Base-by-base conservation (phyloP, 35 echinoderm and acorn worm species). In the Lytechinus pictus region DNA sequence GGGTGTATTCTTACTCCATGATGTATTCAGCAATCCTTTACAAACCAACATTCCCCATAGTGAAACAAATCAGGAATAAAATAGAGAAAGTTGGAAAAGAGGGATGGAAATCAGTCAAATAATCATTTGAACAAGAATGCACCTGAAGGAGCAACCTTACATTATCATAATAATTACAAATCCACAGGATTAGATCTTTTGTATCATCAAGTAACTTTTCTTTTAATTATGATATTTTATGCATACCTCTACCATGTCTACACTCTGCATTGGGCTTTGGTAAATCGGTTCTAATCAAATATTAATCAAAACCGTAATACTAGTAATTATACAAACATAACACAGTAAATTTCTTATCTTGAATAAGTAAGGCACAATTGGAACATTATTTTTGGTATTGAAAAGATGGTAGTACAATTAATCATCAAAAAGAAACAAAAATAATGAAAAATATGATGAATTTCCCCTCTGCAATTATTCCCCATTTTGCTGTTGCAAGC, bases 1-100 rank as follows among this genome's bases (percentile, higher is more conserved):
- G 92, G 92, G 92, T 93, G 92, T 93, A 57, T 93, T 93, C 92
- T 93, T 93, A 93, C 92, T 93, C 92, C 92, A 93, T 55, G 92
- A 93, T 13, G 92, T 93, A 93, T 54, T 93, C 92, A 3, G 92
- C 54, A 57, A 93, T 93, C 92, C 92, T 93, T 93, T 93, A 55
- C 57, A 54, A 55, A 55, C 27, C 53, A 55, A 53, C 54, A 93
- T 55, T 93, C 92, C 92, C 92, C 16, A 93, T 2, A 57, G 92
- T 10, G 57, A 90, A 90, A 52, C n/a, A 52, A 54, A 90, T 52
- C 88, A 90, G 28, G 88, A 90, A 54, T 52, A 33, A 54, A 90
- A 90, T 21, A 90, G n/a, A 90, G 88, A 90, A 90, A 90, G 28
- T 54, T 52, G 88, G 27, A 90, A 90, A 90, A 90, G 66, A 90